A percentile compares a stretch with the other conserved stretches of the same genome.
phyloP scores from a whole-genome alignment of 2,888 invertebrate species.

The Margaritifera margaritifera region DNA sequence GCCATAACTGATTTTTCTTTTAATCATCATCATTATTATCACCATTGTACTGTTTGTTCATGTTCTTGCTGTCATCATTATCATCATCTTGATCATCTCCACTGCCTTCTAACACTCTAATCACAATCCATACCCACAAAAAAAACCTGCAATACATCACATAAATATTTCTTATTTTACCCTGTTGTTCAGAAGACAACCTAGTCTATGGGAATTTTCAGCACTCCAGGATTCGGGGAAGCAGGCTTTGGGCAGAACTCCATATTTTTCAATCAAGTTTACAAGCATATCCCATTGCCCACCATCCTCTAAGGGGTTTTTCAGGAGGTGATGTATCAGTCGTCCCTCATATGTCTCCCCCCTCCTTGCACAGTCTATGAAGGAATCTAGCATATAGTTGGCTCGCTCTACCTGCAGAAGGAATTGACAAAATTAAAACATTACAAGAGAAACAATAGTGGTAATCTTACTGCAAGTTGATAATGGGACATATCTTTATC shows the following conservation, averaged over 20 bases:
- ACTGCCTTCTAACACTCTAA: background rate
- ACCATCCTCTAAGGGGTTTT: conserved; percentile 67
- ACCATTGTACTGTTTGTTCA: too few species aligned
- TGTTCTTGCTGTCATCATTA: too few species aligned
- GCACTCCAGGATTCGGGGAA: conserved; percentile 89
- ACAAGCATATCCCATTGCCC: conserved; percentile 94
- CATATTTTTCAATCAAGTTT: conserved; percentile 89
- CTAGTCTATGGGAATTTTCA: conserved; percentile 83
- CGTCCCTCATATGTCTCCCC: conserved; percentile 86
- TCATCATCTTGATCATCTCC: background rate
- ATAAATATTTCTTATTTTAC: conserved; percentile 71
- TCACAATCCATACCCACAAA: background rate
- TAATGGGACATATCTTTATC: too few species aligned
- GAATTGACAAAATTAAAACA: too few species aligned
- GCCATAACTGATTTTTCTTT: too few species aligned
- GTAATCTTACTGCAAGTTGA: too few species aligned
- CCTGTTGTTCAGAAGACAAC: conserved; percentile 86
- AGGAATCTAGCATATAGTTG: conserved; percentile 88
- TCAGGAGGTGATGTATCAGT: conserved; percentile 84
- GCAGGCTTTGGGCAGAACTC: conserved; percentile 89
- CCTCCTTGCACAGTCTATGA: conserved; percentile 83
- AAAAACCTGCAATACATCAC: background rate
- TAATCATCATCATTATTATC: too few species aligned
- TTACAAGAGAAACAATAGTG: too few species aligned
- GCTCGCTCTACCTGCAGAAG: conserved; percentile 82